A percentile compares a stretch with the other conserved stretches of the same genome.
phyloP scores from a whole-genome alignment of 2,797 vertebrate species.

The Monodelphis domestica region DNA sequence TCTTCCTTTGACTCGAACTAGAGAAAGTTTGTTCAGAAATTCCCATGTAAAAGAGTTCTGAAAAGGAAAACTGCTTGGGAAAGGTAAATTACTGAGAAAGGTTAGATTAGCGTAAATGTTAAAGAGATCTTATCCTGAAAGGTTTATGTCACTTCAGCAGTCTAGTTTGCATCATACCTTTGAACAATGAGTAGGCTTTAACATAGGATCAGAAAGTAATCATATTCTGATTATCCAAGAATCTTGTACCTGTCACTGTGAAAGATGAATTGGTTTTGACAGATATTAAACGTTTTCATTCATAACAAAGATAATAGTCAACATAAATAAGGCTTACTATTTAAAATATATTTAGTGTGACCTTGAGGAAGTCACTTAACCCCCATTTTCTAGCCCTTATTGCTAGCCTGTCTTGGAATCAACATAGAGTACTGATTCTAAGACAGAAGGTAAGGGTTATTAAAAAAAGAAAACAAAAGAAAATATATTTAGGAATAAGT shows the following conservation, averaged over 20 bases:
- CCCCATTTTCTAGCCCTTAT: too few relatives aligned
- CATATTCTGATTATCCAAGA: conserved; percentile 17
- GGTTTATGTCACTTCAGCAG: conserved; percentile 30
- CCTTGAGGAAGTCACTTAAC: too few relatives aligned
- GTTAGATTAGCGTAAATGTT: conserved; percentile 29
- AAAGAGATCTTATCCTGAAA: neutral
- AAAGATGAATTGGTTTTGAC: neutral
- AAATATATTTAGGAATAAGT: neutral
- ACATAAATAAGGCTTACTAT: neutral
- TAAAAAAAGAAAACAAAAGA: too few relatives aligned
- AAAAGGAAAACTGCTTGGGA: conserved; percentile 33
- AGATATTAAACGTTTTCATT: neutral
- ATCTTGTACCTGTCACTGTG: neutral
- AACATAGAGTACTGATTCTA: too few relatives aligned
- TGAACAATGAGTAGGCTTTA: conserved; percentile 23
- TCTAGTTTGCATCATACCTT: conserved; percentile 27
- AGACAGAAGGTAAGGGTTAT: too few relatives aligned
- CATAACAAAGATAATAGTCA: neutral
- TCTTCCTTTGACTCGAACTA: neutral
- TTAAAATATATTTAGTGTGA: neutral
- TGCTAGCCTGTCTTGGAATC: too few relatives aligned
- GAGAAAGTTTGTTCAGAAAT: neutral
- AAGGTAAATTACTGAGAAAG: conserved; percentile 40
- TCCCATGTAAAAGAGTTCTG: neutral
- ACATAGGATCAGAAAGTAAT: neutral